Evolutionary conservation across 2,113 vertebrate genomes (phyloP).

Genomic region (Nerophis lumbriciformis): DNA sequence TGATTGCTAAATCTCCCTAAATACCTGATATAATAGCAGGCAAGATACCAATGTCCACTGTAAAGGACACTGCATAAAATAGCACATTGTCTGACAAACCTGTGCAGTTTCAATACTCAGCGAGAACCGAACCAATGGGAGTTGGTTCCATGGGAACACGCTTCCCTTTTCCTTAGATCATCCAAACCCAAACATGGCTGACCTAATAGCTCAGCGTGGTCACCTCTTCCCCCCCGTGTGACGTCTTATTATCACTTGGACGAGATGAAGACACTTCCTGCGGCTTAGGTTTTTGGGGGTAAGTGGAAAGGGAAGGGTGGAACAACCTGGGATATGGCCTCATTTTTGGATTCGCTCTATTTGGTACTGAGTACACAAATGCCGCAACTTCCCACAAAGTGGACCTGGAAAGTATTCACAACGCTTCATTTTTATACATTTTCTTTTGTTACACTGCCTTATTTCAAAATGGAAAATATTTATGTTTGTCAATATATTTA

Average conservation of each 20-base stretch:
- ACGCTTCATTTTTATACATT: too few species aligned
- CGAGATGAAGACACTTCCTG: constrained; percentile 28
- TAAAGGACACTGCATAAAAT: too few species aligned
- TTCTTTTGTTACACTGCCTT: too few species aligned
- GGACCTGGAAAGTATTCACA: not conserved
- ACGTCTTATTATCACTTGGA: constrained; percentile 30
- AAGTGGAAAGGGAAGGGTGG: constrained; percentile 18
- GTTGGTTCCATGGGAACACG: constrained; percentile 10
- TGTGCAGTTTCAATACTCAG: not conserved
- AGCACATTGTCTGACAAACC: too few species aligned
- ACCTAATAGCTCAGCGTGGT: constrained; percentile 36
- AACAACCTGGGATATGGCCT: constrained; percentile 63
- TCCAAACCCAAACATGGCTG: constrained; percentile 26
- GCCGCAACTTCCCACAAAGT: not conserved
- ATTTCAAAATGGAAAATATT: too few species aligned
- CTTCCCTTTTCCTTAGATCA: constrained; percentile 1
- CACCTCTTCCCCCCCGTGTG: constrained; percentile 11
- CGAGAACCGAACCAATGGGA: not conserved
- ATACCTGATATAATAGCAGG: too few species aligned
- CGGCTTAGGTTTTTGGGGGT: constrained; percentile 22
- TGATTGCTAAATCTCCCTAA: too few species aligned
- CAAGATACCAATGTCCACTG: too few species aligned
- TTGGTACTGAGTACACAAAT: constrained; percentile 33
- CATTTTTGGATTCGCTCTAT: constrained; percentile 49
- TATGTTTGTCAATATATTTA: too few species aligned